These are phyloP conservation scores for Digitonthophagus gazella DNA, from an alignment of 2,888 invertebrate genomes.

Conservation along the genomic window DNA sequence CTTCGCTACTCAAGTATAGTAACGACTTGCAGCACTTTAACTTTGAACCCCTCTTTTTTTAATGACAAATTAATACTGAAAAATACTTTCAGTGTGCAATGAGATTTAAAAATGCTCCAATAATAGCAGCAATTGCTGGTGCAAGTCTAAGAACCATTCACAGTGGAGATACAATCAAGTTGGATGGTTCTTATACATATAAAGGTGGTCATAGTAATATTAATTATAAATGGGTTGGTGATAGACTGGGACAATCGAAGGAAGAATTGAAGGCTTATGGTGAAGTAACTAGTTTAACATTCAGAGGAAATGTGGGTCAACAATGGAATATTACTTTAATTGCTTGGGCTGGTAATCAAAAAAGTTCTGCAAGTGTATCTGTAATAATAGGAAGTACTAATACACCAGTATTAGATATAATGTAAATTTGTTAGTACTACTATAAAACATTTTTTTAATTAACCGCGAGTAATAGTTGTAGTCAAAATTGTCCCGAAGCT, in stretches of 20 bases:
- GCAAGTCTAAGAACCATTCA: neutral
- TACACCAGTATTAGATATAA: neutral
- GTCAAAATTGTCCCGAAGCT: neutral
- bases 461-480: neutral
- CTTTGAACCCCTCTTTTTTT: no score
- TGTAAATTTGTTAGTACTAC: no score
- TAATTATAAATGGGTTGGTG: neutral
- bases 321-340: neutral
- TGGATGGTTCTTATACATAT: neutral
- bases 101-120: neutral
- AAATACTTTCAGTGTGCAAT: constrained; percentile 3
- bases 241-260: neutral
- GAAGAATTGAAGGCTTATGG: neutral
- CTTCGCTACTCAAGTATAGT: no score
- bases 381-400: neutral
- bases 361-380: neutral
- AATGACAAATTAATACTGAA: no score
- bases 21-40: no score
- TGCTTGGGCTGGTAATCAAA: neutral
- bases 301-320: neutral
- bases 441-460: neutral
- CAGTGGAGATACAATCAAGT: neutral
- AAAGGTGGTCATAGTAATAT: neutral
- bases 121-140: neutral
- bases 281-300: neutral